Evolutionary conservation across 2,797 vertebrate genomes (phyloP), one percentile per base, ranked within the genome.

Genomic region (Varecia variegata): DNA sequence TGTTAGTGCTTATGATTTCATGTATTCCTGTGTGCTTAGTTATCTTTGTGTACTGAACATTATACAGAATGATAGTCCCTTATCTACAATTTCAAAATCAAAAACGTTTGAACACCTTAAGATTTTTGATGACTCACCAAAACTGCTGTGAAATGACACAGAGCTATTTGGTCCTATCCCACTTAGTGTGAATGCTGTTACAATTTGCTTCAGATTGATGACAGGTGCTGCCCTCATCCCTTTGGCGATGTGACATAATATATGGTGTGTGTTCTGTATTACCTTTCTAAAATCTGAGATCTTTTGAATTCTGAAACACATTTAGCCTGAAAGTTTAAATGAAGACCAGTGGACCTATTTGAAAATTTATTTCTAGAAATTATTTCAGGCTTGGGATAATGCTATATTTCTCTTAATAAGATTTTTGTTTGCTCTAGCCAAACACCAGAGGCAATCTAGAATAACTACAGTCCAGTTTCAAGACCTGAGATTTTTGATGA

Each of bases 341-440:
- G 23, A 92, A 92, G 47, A 74, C 27, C 15, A 40, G n/a, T 67
- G 84, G 14, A 47, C 50, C 20, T 68, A 15, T 81, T 81, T 87
- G 38, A 87, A 87, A 74, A 74, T 84, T 79, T 79, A 83, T 77
- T 84, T 96, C 21, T 58, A 73, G 45, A 79, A 94, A 65, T 84
- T 1, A 47, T 73, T 83, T 71, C 21, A 71, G 13, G 6, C 10
- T 83, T 79, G 13, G 21, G 13, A 45, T 94, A 80, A 85, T 43
- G 47, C 8, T 58, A 58, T 58, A 38, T 65, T 80, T 89, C 47
- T 85, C 15, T 52, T 60, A 71, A 73, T 62, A 91, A 81, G 47
- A 54, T 67, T 92, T 90, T 79, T 87, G 25, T 91, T 65, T 95
- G 40, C 17, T 79, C 38, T n/a, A 32, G n/a, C 1, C n/a, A 60